phyloP scores from a whole-genome alignment of 2,113 vertebrate species.

The Ondatra zibethicus region DNA sequence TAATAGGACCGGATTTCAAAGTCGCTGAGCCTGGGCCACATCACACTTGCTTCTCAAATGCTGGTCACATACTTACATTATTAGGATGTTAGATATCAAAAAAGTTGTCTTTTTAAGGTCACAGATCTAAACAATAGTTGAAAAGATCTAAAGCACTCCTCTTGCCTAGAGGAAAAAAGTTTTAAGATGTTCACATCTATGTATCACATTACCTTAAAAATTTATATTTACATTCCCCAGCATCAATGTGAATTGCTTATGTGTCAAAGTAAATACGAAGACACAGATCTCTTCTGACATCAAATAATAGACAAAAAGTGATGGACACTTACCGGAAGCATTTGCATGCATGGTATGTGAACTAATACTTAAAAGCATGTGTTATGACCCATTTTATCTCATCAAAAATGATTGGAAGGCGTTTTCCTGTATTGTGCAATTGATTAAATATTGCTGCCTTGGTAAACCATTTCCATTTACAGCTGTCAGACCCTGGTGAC shows the following conservation, averaged over 20 bases:
- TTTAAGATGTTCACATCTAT: constrained; percentile 27
- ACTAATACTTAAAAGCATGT: constrained; percentile 50
- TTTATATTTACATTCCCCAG: neutral
- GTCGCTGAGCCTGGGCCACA: neutral
- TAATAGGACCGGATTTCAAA: neutral
- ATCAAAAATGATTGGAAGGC: constrained; percentile 51
- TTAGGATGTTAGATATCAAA: neutral
- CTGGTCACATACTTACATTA: neutral
- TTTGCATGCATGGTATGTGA: neutral
- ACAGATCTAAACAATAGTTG: neutral
- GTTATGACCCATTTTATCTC: constrained; percentile 24
- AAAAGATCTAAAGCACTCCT: neutral
- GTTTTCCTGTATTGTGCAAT: neutral
- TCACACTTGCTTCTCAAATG: neutral
- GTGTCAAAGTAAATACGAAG: constrained; percentile 30
- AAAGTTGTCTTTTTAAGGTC: neutral
- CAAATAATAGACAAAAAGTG: neutral
- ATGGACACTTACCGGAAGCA: neutral
- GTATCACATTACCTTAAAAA: constrained; percentile 10
- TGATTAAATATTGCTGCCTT: constrained; percentile 28
- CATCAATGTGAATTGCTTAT: neutral
- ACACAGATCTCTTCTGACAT: neutral
- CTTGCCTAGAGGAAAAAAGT: neutral
- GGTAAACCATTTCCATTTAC: constrained; percentile 37
- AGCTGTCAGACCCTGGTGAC: neutral